Evolutionary conservation across 2,113 vertebrate genomes (phyloP).

Genomic region (Xenus cinereus): DNA sequence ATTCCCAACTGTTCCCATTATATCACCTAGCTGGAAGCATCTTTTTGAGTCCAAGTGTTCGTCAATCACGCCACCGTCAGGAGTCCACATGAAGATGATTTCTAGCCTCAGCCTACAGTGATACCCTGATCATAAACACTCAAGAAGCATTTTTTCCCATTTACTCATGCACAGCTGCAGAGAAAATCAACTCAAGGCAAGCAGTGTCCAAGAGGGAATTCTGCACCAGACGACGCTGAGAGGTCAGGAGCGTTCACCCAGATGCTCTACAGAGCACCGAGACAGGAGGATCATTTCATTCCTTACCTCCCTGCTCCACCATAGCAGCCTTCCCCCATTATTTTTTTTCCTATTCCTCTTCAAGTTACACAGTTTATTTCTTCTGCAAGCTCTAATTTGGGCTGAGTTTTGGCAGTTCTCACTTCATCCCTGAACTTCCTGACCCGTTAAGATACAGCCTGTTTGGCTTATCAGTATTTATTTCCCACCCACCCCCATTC

Average conservation of each 20-base stretch:
- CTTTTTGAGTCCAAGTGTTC: background rate
- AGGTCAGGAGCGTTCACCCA: background rate
- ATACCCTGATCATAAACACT: background rate
- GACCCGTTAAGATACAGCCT: background rate
- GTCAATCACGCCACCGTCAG: background rate
- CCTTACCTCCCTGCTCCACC: background rate
- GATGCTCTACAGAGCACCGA: background rate
- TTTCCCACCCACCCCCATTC: background rate
- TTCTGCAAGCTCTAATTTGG: background rate
- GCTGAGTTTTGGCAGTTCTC: background rate
- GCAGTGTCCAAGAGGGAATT: background rate
- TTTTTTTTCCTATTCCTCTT: background rate
- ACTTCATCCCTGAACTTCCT: background rate
- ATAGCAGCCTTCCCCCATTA: background rate
- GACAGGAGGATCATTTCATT: background rate
- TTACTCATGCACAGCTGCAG: constrained; percentile 23
- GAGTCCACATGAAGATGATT: background rate
- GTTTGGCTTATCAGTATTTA: background rate
- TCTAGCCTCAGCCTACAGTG: background rate
- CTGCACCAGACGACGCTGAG: background rate
- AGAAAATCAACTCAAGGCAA: background rate
- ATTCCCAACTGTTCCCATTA: constrained; percentile 27
- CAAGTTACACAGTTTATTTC: background rate
- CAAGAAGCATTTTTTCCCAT: background rate
- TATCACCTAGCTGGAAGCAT: constrained; percentile 25